These are phyloP conservation scores for Noctua janthina DNA, from an alignment of 2,888 invertebrate genomes.

Conservation along the genomic window DNA sequence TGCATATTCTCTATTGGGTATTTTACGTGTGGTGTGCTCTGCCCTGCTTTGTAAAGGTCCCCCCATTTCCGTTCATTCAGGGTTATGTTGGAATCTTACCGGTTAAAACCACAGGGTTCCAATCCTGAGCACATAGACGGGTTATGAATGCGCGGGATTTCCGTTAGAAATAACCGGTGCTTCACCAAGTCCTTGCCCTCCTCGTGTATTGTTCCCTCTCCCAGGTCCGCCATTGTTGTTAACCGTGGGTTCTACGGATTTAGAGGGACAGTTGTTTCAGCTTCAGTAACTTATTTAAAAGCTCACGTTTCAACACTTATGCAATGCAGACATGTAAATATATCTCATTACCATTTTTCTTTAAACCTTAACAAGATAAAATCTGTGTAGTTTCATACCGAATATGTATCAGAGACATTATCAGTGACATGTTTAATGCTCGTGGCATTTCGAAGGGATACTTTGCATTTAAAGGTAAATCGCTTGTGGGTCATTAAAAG, in stretches of 20 bases:
- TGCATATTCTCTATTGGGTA: slow-evolving; percentile 8
- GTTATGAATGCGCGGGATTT: not conserved
- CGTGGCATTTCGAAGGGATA: slow-evolving; percentile 65
- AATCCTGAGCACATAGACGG: not conserved
- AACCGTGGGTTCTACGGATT: not conserved
- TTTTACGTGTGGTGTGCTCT: not conserved
- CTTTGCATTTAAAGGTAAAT: slow-evolving; percentile 79
- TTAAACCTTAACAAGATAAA: slow-evolving; percentile 42
- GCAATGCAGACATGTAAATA: slow-evolving; percentile 27
- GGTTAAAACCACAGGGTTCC: slow-evolving; percentile 14
- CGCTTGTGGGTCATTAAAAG: slow-evolving; percentile 62
- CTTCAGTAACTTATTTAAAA: slow-evolving; percentile 7
- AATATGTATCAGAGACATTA: slow-evolving; percentile 51
- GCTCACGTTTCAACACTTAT: not conserved
- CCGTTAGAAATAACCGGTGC: not conserved
- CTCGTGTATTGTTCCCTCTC: not conserved
- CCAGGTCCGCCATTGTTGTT: not conserved
- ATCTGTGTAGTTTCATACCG: slow-evolving; percentile 39
- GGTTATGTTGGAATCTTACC: not conserved
- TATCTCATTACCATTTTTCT: slow-evolving; percentile 41
- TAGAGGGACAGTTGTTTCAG: not conserved
- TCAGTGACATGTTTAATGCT: slow-evolving; percentile 55
- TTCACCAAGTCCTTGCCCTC: not conserved
- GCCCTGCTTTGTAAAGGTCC: not conserved
- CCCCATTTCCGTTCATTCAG: slow-evolving; percentile 1